phyloP scores from a whole-genome alignment of 2,888 invertebrate species.

The Baccha elongata region DNA sequence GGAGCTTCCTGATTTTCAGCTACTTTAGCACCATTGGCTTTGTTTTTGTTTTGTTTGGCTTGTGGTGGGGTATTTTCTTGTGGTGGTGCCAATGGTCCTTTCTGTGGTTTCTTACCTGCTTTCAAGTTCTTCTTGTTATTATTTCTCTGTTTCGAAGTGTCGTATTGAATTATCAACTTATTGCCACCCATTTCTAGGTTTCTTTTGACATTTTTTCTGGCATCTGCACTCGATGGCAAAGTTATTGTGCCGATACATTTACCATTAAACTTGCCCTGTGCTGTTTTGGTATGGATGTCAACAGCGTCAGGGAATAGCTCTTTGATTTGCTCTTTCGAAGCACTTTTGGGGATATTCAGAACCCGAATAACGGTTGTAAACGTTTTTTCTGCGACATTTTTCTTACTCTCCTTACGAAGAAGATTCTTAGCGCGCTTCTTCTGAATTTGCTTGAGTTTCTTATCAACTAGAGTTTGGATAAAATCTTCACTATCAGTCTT shows the following conservation, averaged over 20 bases:
- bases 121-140: neutral
- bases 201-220: constrained; percentile 76
- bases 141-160: constrained; percentile 56
- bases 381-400: constrained; percentile 68
- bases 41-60: neutral
- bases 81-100: constrained; percentile 1
- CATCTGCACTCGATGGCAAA: constrained; percentile 78
- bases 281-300: constrained; percentile 78
- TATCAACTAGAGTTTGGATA: constrained; percentile 76
- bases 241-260: constrained; percentile 77
- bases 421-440: constrained; percentile 76
- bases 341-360: constrained; percentile 78
- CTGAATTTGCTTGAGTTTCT: constrained; percentile 76
- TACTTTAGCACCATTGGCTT: neutral
- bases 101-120: neutral
- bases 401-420: constrained; percentile 76
- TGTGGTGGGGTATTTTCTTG: no score
- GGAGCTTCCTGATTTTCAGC: no score
- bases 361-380: constrained; percentile 79
- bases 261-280: constrained; percentile 75
- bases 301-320: constrained; percentile 78
- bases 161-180: constrained; percentile 76
- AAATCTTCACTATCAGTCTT: constrained; percentile 78
- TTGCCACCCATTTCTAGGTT: constrained; percentile 75
- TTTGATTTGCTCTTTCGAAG: constrained; percentile 76